Conservation (phyloP, 2,888 invertebrate genomes). For the Trissonchulus sp. region DNA sequence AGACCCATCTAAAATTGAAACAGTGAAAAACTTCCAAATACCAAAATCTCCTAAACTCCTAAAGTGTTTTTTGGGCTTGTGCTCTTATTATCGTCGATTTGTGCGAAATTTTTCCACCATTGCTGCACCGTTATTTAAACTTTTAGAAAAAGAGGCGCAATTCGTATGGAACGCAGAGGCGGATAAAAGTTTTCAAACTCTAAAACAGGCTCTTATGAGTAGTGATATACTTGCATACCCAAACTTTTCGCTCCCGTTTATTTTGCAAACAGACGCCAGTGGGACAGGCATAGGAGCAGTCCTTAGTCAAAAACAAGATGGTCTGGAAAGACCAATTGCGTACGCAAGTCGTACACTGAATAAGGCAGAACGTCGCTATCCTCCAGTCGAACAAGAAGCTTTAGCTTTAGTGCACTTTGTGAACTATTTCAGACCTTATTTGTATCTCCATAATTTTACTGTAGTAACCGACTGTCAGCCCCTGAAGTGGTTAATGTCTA, state of each 20-base stretch:
- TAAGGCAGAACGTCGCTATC: constrained; percentile 47
- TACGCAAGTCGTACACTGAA: constrained; percentile 38
- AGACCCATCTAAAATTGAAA: constrained; percentile 3
- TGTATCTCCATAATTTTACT: constrained; percentile 44
- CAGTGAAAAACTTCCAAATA: neutral
- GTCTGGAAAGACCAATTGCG: constrained; percentile 34
- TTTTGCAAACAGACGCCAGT: constrained; percentile 44
- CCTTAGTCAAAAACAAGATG: constrained; percentile 36
- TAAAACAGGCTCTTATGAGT: constrained; percentile 23
- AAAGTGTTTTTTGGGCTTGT: constrained; percentile 43
- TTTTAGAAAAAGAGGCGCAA: neutral
- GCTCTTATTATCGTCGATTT: constrained; percentile 47
- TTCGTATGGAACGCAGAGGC: constrained; percentile 34
- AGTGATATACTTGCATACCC: constrained; percentile 39
- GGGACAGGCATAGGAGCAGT: constrained; percentile 43
- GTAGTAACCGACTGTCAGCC: neutral
- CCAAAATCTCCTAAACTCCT: neutral
- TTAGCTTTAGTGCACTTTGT: constrained; percentile 39
- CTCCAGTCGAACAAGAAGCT: constrained; percentile 39
- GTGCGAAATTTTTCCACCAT: constrained; percentile 26
- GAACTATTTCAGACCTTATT: constrained; percentile 52
- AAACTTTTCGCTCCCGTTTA: constrained; percentile 39
- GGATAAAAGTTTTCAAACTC: constrained; percentile 24
- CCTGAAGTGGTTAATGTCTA: neutral
- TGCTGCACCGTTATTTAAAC: constrained; percentile 27